These are phyloP conservation scores for Nibea albiflora DNA, from an alignment of 2,113 vertebrate genomes.

Conservation along the genomic window DNA sequence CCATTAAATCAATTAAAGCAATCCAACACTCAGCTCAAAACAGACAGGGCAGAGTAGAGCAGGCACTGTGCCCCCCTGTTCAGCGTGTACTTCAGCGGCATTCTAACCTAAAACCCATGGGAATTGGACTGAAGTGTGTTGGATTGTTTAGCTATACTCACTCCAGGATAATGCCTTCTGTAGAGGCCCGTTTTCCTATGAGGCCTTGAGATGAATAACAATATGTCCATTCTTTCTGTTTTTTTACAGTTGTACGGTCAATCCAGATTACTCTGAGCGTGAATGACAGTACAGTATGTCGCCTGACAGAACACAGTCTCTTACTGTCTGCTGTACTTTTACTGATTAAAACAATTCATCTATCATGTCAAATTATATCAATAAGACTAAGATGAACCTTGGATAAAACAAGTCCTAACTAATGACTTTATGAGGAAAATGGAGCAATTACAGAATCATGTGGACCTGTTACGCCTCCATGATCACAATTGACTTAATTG, in stretches of 20 bases:
- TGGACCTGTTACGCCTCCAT: background rate
- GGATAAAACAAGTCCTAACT: background rate
- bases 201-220: conserved; percentile 69
- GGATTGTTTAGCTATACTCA: conserved; percentile 74
- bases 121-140: conserved; percentile 79
- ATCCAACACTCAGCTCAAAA: conserved; percentile 77
- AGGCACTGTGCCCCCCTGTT: conserved; percentile 74
- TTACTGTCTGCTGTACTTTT: background rate
- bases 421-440: background rate
- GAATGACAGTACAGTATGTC: conserved; percentile 10
- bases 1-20: conserved; percentile 85
- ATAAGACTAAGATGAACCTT: background rate
- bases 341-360: background rate
- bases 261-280: conserved; percentile 8
- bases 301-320: background rate
- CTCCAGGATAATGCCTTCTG: conserved; percentile 66
- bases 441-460: background rate
- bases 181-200: conserved; percentile 61
- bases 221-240: conserved; percentile 54
- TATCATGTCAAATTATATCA: background rate
- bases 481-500: background rate
- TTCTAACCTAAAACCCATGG: conserved; percentile 75
- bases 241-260: conserved; percentile 23
- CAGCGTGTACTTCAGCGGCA: conserved; percentile 79
- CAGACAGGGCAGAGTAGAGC: conserved; percentile 72